Conservation (phyloP, 2,888 invertebrate species). For the Pseudanteris insignis region DNA sequence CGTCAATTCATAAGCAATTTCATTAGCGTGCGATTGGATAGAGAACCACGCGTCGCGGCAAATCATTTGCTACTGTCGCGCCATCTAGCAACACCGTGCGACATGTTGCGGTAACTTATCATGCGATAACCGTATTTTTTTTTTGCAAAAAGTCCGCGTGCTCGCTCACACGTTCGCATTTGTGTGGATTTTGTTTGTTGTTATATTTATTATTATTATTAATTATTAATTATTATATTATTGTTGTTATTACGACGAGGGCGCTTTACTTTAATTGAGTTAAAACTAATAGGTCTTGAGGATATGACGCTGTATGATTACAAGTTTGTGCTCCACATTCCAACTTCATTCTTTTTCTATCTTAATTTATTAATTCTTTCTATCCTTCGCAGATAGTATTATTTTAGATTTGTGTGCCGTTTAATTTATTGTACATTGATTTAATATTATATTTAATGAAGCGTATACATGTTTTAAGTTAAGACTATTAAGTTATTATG, state of each 20-base stretch:
- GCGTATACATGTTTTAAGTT: conserved; percentile 37
- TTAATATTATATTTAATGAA: conserved; percentile 23
- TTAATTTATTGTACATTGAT: conserved; percentile 42
- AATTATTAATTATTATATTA: conserved; percentile 18
- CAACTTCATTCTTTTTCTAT: conserved; percentile 12
- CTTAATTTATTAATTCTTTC: background rate
- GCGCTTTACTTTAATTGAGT: conserved; percentile 13
- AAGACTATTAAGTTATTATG: conserved; percentile 30
- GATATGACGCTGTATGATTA: conserved; percentile 44
- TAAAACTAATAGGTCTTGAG: conserved; percentile 16
- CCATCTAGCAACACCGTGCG: conserved; percentile 21
- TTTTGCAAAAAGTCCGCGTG: conserved; percentile 39
- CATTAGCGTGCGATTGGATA: no score
- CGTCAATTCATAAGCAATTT: no score
- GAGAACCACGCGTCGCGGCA: background rate
- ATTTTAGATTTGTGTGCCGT: conserved; percentile 22
- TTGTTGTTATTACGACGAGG: conserved; percentile 31
- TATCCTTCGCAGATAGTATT: conserved; percentile 1
- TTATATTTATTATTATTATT: conserved; percentile 32
- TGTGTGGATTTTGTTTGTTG: conserved; percentile 46
- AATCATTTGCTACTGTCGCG: no score
- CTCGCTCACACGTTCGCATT: conserved; percentile 44
- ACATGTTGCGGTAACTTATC: conserved; percentile 27
- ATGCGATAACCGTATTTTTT: conserved; percentile 27
- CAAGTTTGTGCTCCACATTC: conserved; percentile 39